Base-by-base conservation (phyloP, 2,797 vertebrate genomes). In the Tapirus indicus region DNA sequence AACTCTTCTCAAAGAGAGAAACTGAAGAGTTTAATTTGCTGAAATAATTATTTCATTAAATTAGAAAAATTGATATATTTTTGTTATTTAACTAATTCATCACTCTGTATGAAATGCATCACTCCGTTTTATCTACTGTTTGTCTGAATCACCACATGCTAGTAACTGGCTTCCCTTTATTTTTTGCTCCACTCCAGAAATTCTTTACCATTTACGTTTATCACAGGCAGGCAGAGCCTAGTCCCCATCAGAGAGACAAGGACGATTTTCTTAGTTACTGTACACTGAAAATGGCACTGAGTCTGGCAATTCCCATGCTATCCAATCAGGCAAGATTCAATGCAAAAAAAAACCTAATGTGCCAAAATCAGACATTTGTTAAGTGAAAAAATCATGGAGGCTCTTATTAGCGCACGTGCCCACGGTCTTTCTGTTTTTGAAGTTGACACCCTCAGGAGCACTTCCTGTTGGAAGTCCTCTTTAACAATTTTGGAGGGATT, bases 251-350 rank as follows among this genome's bases (percentile, higher is more conserved):
- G 98, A 98, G 97, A 97, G 98, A 98, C 98, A 98, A 98, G 98
- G 97, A 98, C 99, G 98, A 97, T 98, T 99, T 99, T 98, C 98
- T 99, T 98, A 98, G 99, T 99, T 98, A 98, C 98, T 98, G 93
- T 98, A 98, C 98, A 98, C 97, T 98, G 98, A 99, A 98, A 98
- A 99, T 98, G 98, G 97, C 98, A 98, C 98, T 98, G 98, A 98
- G 98, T 98, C 98, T 98, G 98, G 98, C 98, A 98, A 97, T 97
- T 98, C 97, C 96, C 91, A 93, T 93, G 97, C 97, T 98, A 98
- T 98, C 99, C 98, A 98, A 98, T 99, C 98, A 98, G 98, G 98
- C 94, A 97, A 99, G 98, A 98, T 98, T 98, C 98, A 98, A 98
- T 98, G 98, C 96, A 95, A 98, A 98, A 74, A 47, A 74, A 62